Percentiles rank a stretch among this genome's conserved stretches.
Evolutionary conservation across 64 coral and sea anemone genomes (phyloP).

Genomic region (Anthopleura sola): DNA sequence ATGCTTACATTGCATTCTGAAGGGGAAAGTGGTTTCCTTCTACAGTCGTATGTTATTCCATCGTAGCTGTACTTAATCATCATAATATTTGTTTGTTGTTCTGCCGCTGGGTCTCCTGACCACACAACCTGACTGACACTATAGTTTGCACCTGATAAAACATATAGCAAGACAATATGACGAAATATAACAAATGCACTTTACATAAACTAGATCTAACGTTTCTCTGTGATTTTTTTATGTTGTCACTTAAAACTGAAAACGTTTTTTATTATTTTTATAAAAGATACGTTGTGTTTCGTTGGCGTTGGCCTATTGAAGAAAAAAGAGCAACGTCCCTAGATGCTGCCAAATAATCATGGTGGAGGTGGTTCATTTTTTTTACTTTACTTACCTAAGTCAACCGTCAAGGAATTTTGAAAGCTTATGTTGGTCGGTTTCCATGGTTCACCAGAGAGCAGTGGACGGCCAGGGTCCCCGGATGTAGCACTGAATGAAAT

Average conservation of each 20-base stretch:
- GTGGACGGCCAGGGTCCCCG: background rate
- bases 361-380: too few species aligned
- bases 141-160: background rate
- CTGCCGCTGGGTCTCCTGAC: background rate
- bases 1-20: background rate
- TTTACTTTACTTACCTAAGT: background rate
- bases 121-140: background rate
- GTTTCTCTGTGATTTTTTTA: too few species aligned
- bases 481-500: conserved; percentile 18
- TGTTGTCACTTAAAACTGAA: too few species aligned
- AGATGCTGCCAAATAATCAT: background rate
- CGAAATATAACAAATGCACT: too few species aligned
- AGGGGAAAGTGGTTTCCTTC: background rate
- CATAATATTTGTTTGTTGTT: background rate
- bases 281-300: too few species aligned
- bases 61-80: background rate
- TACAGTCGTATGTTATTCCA: background rate
- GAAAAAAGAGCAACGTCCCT: too few species aligned
- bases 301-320: too few species aligned
- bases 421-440: background rate
- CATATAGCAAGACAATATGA: too few species aligned
- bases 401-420: background rate
- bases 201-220: too few species aligned
- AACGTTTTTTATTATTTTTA: too few species aligned
- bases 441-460: background rate